Conservation (phyloP, 1,140 invertebrate species). For the Musca vetustissima region DNA sequence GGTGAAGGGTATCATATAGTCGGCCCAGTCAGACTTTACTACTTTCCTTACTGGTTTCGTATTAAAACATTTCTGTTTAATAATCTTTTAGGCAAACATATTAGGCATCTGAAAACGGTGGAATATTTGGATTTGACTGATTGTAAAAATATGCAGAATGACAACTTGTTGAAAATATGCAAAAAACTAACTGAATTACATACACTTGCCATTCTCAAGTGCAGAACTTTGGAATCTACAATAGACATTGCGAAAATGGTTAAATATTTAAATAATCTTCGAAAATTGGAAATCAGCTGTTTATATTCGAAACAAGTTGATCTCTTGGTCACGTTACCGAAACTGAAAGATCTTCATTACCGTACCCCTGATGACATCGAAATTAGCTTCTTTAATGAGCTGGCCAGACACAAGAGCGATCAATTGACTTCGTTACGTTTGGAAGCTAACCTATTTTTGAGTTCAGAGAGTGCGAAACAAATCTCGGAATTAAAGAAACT, state of each 20-base stretch:
- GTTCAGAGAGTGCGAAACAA: too few relatives aligned
- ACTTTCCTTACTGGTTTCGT: too few relatives aligned
- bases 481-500: too few relatives aligned
- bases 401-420: constrained; percentile 21
- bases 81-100: constrained; percentile 16
- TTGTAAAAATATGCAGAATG: neutral
- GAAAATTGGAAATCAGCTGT: too few relatives aligned
- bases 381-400: constrained; percentile 24
- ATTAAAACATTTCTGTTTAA: neutral
- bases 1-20: too few relatives aligned
- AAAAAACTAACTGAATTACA: neutral
- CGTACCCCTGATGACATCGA: too few relatives aligned
- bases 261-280: too few relatives aligned
- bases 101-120: neutral
- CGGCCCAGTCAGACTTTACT: too few relatives aligned
- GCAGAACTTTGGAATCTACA: neutral
- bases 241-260: neutral
- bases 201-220: neutral
- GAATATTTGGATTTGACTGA: neutral
- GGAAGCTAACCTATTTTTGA: constrained; percentile 4
- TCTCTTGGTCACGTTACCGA: too few relatives aligned
- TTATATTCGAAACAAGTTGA: too few relatives aligned
- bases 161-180: neutral
- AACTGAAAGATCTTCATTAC: too few relatives aligned
- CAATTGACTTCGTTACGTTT: constrained; percentile 32